Evolutionary conservation across 2,888 invertebrate genomes (phyloP), one percentile per base, ranked within the genome.

Genomic region (Stenichneumon culpator): DNA sequence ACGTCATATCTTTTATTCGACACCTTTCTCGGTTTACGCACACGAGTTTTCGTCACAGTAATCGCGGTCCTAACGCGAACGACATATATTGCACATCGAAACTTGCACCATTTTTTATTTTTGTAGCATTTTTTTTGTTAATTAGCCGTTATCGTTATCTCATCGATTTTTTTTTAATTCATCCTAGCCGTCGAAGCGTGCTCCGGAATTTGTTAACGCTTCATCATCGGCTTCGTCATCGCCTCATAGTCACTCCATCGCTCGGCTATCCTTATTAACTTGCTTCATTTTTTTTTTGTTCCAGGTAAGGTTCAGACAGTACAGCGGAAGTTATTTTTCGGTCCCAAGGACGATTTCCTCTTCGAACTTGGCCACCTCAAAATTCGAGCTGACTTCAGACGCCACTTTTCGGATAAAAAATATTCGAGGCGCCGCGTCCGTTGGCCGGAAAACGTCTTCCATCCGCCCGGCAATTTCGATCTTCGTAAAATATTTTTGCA

Each of bases 1-100:
- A 75, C 79, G 70, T 60, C 36, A 73, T 54, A 36, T 65, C 25
- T 39, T 52, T 72, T 65, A 14, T 36, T 19, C 50, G 52, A 22
- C 47, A 47, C 50, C n/a, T 9, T 22, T 4, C 4, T 22, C 32
- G 50, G 19, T 6, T 52, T 6, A 39, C 52, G 25, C 32, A 50
- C 69, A 22, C 36, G 54, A 47, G 60, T 57, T 54, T 73, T 68
- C 39, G 44, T 70, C 44, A 28, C 63, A 14, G 28, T 28, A 7
- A 63, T 57, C 57, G 57, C 57, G 57, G 25, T 57, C 22, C 25
- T 28, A 78, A 74, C 78, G 84, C 81, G 84, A 70, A 75, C 72
- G 65, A 52, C 52, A 65, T 74, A 57, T 84, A 84, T 84, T 84
- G 84, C 82, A 84, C 84, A 79, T 82, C 11, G 69, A 82, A 84